Conservation (phyloP, 2,797 vertebrate genomes). For the Molossus molossus region DNA sequence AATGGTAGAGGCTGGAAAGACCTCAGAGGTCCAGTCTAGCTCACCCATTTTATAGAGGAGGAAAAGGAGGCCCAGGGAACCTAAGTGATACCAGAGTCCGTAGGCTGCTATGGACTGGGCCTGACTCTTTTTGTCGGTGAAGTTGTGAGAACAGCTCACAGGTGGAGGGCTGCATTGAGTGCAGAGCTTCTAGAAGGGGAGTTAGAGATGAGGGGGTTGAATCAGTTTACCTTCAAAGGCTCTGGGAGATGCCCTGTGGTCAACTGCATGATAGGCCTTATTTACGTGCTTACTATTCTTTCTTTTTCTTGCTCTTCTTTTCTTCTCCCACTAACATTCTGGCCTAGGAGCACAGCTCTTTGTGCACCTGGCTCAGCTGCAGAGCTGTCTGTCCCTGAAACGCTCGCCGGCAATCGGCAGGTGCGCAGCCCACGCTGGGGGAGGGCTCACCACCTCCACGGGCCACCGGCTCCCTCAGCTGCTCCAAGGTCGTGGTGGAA, state of each 20-base stretch:
- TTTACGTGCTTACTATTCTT: background rate
- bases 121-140: background rate
- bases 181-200: background rate
- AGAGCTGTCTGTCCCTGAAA: background rate
- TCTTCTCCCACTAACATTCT: background rate
- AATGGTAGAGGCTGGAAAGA: background rate
- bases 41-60: background rate
- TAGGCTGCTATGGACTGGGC: background rate
- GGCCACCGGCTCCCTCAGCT: accelerated
- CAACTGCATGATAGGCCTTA: background rate
- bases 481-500: background rate
- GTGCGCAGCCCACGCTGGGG: background rate
- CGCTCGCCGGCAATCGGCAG: background rate
- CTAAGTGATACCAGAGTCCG: too few species aligned
- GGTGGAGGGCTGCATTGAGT: background rate
- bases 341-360: background rate
- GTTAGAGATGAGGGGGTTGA: background rate
- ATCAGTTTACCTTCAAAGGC: background rate
- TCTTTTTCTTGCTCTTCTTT: background rate
- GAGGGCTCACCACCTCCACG: background rate
- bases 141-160: background rate
- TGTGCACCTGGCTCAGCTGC: background rate
- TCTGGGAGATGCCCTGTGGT: background rate
- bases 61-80: background rate
- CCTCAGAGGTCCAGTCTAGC: background rate